Conservation (phyloP, 2,888 invertebrate species). For the Cotesia congregata region DNA sequence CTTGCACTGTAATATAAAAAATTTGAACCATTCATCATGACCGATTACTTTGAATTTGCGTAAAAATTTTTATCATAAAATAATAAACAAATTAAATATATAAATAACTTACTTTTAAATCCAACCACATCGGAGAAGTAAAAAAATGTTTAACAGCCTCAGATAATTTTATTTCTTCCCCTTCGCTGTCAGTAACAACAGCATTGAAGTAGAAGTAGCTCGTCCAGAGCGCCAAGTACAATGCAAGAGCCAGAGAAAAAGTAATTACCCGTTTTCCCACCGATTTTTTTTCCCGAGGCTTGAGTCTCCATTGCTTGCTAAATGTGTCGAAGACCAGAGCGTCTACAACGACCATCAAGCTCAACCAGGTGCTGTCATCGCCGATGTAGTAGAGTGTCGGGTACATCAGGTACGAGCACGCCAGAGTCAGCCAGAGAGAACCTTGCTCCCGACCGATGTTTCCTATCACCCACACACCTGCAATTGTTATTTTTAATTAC, state of each 20-base stretch:
- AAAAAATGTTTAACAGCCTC: constrained; percentile 92
- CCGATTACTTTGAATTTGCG: too few relatives aligned
- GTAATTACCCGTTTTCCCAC: constrained; percentile 72
- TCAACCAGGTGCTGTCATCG: constrained; percentile 81
- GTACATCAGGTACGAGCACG: constrained; percentile 78
- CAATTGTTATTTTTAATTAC: constrained; percentile 46
- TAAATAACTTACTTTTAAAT: constrained; percentile 69
- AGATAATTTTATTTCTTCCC: constrained; percentile 88
- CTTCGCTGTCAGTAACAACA: constrained; percentile 85
- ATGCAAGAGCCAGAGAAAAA: constrained; percentile 75
- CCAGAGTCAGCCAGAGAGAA: constrained; percentile 78
- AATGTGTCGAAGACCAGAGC: constrained; percentile 81
- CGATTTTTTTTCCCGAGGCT: constrained; percentile 72
- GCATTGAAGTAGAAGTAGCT: constrained; percentile 91
- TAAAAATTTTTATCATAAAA: background rate
- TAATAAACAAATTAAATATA: background rate
- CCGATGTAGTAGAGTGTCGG: constrained; percentile 81
- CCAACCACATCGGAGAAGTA: constrained; percentile 81
- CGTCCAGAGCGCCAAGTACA: constrained; percentile 82
- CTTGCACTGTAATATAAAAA: too few relatives aligned
- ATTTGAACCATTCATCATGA: too few relatives aligned
- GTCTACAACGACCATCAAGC: constrained; percentile 77
- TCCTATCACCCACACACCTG: constrained; percentile 92
- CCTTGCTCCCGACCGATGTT: constrained; percentile 90
- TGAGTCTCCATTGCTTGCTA: constrained; percentile 84